Evolutionary conservation across 1,140 invertebrate genomes (phyloP), one percentile per base, ranked within the genome.

Genomic region (Chymomyza costata): DNA sequence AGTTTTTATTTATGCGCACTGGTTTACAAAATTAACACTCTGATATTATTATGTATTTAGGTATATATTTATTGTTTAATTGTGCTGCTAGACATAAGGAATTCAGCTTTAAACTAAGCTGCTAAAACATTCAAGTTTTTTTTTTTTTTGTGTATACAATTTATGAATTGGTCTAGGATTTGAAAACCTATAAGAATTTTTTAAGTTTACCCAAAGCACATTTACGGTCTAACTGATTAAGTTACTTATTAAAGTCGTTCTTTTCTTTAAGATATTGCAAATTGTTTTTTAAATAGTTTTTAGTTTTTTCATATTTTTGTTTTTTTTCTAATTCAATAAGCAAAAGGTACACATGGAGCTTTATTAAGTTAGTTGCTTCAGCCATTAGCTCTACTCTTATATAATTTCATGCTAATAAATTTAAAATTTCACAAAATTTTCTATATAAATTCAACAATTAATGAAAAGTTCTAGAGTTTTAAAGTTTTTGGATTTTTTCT

Each of bases 341-440:
- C 71, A 66, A 80, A 78, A 78, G 71, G 71, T 76, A 76, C 70
- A 76, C 70, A 76, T 76, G 70, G 70, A 76, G 70, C 70, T 71
- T n/a, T n/a, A n/a, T n/a, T 76, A 71, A 78, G 66, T 71, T 54
- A 65, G 50, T 50, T 18, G 56, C 56, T 47, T 39, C 54, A 38
- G 30, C 40, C 30, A 17, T 49, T 37, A 50, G 38, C 13, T n/a
- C 34, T 50, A 6, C 62, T 51, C 52, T 68, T 71, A 57, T 60
- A 49, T 53, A 49, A 25, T 18, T 57, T 63, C 46, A n/a, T 48
- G 13, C 21, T 55, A 40, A 47, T 43, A 49, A 50, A 40, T 38
- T 65, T 70, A 78, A 66, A 78, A 66, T 66, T 56, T 76, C 21
- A 76, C 66, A 78, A 78, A 78, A 76, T 67, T 6, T 60, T 76